phyloP scores from a whole-genome alignment of 1,140 invertebrate species.

The Brachionus angularis region DNA sequence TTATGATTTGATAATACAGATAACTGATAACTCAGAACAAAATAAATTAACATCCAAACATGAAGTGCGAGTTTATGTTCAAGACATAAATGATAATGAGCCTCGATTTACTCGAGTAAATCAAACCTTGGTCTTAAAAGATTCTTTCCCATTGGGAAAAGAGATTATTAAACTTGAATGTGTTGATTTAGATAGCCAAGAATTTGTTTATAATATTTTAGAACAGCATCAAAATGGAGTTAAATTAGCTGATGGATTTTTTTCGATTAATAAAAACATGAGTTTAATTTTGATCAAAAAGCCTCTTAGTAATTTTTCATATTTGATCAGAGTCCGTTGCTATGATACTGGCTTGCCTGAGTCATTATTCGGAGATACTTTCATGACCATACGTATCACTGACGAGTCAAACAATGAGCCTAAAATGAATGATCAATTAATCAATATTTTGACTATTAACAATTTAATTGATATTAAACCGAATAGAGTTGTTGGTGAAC shows the following conservation, averaged over 20 bases:
- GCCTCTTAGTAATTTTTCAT: slow-evolving; percentile 25
- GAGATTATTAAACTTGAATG: not conserved
- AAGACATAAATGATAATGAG: slow-evolving; percentile 34
- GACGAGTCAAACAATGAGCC: slow-evolving; percentile 35
- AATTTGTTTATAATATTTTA: slow-evolving; percentile 31
- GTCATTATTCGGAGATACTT: slow-evolving; percentile 3
- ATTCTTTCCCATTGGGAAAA: slow-evolving; percentile 12
- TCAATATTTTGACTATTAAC: not conserved
- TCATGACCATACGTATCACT: slow-evolving; percentile 1
- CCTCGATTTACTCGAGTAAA: not conserved
- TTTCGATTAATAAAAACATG: slow-evolving; percentile 22
- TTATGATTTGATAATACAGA: not conserved
- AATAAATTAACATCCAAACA: too few species aligned
- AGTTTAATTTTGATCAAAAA: slow-evolving; percentile 32
- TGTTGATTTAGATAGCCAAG: not conserved
- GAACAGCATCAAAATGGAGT: slow-evolving; percentile 9
- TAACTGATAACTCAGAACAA: not conserved
- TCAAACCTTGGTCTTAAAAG: slow-evolving; percentile 22
- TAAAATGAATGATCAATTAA: not conserved
- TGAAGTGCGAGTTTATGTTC: not conserved
- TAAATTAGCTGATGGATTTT: slow-evolving; percentile 3
- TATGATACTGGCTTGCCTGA: slow-evolving; percentile 28
- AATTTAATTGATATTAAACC: not conserved
- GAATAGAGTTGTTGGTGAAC: slow-evolving; percentile 4
- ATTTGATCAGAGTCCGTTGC: slow-evolving; percentile 1